These are phyloP conservation scores for Melanocharis versteri DNA, from an alignment of 2,113 vertebrate genomes.

Conservation along the genomic window DNA sequence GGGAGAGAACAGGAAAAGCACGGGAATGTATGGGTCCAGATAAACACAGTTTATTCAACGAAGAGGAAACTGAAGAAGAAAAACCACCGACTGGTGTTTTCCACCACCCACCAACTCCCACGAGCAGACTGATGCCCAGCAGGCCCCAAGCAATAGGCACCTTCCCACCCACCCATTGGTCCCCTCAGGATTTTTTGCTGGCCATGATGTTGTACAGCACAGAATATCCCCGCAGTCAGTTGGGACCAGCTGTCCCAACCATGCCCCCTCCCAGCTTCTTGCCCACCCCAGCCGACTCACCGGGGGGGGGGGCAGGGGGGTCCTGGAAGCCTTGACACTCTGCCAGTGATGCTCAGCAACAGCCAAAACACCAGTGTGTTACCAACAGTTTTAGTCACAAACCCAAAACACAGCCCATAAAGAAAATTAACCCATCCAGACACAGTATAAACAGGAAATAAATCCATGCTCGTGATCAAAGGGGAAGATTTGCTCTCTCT, in stretches of 20 bases:
- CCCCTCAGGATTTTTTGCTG: background rate
- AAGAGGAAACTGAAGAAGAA: background rate
- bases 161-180: background rate
- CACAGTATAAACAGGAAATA: background rate
- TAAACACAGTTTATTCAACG: background rate
- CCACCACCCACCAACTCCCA: background rate
- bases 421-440: background rate
- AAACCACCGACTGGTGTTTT: background rate
- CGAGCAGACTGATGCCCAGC: background rate
- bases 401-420: background rate
- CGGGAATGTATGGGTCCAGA: background rate
- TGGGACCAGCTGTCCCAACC: background rate
- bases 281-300: background rate
- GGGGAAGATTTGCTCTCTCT: background rate
- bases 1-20: background rate
- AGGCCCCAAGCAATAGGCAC: background rate
- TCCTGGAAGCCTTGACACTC: background rate
- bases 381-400: background rate
- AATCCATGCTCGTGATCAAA: background rate
- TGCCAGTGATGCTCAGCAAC: background rate
- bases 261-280: background rate
- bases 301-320: too few relatives aligned
- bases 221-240: fast-evolving
- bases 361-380: background rate
- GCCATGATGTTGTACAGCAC: fast-evolving